Evolutionary conservation across 2,797 vertebrate genomes (phyloP).

Genomic region (Aplochiton taeniatus): DNA sequence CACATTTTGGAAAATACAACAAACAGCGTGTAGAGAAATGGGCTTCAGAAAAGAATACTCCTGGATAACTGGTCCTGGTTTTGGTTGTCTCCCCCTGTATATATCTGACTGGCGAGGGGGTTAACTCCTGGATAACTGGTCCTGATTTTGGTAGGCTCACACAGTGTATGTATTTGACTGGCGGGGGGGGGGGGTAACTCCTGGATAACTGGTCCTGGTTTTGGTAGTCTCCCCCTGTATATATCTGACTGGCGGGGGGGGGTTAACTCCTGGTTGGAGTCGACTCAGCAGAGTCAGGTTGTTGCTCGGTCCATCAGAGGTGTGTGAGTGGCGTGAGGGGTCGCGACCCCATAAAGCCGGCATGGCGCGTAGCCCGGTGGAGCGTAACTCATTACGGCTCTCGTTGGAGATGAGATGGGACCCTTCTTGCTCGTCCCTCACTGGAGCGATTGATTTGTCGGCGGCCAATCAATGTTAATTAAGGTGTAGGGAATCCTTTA

Average conservation of each 20-base stretch:
- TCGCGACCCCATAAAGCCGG: conserved; percentile 66
- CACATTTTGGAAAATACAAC: conserved; percentile 28
- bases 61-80: conserved; percentile 59
- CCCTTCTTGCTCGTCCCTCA: conserved; percentile 61
- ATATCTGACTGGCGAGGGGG: conserved; percentile 58
- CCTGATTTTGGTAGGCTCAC: conserved; percentile 50
- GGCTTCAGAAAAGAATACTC: conserved; percentile 21
- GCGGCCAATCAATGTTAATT: conserved; percentile 82
- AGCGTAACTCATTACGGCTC: conserved; percentile 71
- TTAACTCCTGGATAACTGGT: conserved; percentile 70
- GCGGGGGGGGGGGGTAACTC: conserved; percentile 59
- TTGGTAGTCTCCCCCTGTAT: conserved; percentile 51
- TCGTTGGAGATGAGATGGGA: conserved; percentile 62
- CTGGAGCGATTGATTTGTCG: conserved; percentile 72
- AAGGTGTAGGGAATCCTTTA: conserved; percentile 79
- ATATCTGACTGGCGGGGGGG: conserved; percentile 55
- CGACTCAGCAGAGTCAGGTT: conserved; percentile 25
- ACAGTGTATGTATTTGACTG: conserved; percentile 60
- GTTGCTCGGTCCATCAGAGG: conserved; percentile 5
- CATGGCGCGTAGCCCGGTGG: conserved; percentile 50
- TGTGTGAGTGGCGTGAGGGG: conserved; percentile 41
- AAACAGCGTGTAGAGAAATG: conserved; percentile 23
- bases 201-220: conserved; percentile 62
- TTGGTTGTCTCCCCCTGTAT: conserved; percentile 51
- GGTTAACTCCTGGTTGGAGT: conserved; percentile 59